Base-by-base conservation (phyloP, 2,888 invertebrate species). In the Dendrolimus houi region DNA sequence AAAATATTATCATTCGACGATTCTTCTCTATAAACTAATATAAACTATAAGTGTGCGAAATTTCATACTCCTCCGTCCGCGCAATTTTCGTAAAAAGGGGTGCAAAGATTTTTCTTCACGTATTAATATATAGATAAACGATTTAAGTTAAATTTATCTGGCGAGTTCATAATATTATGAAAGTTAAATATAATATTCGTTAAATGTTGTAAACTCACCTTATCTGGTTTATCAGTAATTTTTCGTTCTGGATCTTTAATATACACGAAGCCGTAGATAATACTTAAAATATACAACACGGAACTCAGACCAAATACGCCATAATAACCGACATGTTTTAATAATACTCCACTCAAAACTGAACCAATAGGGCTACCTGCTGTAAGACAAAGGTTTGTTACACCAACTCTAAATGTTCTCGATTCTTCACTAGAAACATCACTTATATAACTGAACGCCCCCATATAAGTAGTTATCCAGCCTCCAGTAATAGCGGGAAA, bases 371-470 rank as follows among this genome's bases (percentile, higher is more conserved):
- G 88, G 0, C 77, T 76, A 1, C 87, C 89, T 3, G 83, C 83
- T 2, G 87, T 87, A 12, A 87, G 64, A 62, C 88, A 88, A 53
- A 89, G 70, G 60, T 87, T 87, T 0, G 85, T 84, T n/a, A 94
- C 81, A 3, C 93, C 93, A 8, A 94, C 90, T 64, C 94, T 77
- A 56, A 92, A 83, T 0, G 94, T 94, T 68, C 93, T 89, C 0
- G 89, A 80, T 58, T 92, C 89, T 29, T 87, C 83, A 64, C 83
- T 85, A 2, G 93, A 91, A 54, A 92, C 80, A 60, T 93, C 92
- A 70, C 93, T 89, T 1, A 94, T 88, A 65, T 93, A 94, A 60
- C 92, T 92, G 81, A 93, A 92, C 54, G 92, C 84, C 52, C 92
- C 92, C 87, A 92, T 89, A 58, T 91, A 91, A 29, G 88, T 87